Conservation (phyloP, 1,140 invertebrate species). For the Camponotus vicinus region DNA sequence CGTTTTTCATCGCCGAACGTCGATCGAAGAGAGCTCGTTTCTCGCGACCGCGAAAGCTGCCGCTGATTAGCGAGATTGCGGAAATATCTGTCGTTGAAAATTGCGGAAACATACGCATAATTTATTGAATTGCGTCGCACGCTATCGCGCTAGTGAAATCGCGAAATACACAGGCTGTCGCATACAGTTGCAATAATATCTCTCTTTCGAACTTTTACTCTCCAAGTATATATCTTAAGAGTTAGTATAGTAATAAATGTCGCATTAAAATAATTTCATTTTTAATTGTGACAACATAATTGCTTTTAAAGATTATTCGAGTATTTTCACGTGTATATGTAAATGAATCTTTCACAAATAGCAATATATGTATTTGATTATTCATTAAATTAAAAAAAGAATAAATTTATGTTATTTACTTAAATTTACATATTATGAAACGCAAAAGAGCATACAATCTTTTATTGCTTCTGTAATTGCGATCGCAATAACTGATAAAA, state of each 20-base stretch:
- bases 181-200: background rate
- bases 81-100: too few relatives aligned
- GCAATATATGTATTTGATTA: background rate
- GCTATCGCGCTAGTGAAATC: background rate
- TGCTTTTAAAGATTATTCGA: background rate
- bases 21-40: slow-evolving; percentile 17
- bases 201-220: background rate
- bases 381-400: background rate
- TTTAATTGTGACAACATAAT: background rate
- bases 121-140: background rate
- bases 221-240: background rate
- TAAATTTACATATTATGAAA: background rate
- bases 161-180: background rate
- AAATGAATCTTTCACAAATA: background rate
- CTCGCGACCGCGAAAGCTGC: slow-evolving; percentile 72
- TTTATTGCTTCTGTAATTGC: background rate
- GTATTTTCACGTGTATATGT: background rate
- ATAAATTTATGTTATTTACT: background rate
- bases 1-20: slow-evolving; percentile 59
- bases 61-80: slow-evolving; percentile 55
- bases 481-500: slow-evolving; percentile 13
- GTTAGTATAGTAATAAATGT: too few relatives aligned
- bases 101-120: slow-evolving; percentile 11
- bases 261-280: background rate
- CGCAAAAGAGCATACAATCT: background rate